phyloP scores from a whole-genome alignment of 2,113 vertebrate species.

The Phocoena sinus region DNA sequence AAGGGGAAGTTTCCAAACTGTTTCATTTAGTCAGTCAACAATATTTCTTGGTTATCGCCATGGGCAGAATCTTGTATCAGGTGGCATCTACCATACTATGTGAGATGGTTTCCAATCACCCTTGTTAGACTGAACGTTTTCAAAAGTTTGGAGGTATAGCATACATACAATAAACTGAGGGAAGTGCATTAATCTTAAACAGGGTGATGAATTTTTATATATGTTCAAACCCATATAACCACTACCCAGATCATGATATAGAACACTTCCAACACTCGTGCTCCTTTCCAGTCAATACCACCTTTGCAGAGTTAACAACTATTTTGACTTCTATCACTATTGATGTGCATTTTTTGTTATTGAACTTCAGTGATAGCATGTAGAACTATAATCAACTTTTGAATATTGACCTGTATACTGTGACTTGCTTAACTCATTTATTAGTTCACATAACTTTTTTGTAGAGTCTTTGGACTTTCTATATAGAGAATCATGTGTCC shows the following conservation, averaged over 20 bases:
- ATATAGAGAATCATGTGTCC: neutral
- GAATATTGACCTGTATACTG: neutral
- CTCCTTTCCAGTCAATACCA: neutral
- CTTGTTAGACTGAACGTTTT: neutral
- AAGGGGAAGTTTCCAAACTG: neutral
- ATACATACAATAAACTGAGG: neutral
- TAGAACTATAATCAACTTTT: neutral
- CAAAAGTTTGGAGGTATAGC: neutral
- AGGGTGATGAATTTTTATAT: neutral
- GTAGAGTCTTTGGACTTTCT: neutral
- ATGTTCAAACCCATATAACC: neutral
- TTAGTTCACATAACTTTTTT: neutral
- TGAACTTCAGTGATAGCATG: neutral
- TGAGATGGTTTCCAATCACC: conserved; percentile 1
- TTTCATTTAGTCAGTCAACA: neutral
- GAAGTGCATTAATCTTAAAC: neutral
- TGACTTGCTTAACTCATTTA: neutral
- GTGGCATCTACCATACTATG: neutral
- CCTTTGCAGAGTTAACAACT: neutral
- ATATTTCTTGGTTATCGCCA: neutral
- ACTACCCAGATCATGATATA: neutral
- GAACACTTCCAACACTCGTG: neutral
- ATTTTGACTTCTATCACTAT: neutral
- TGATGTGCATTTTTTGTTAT: neutral
- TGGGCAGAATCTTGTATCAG: neutral